Evolutionary conservation across 2,797 vertebrate genomes (phyloP), one percentile per base, ranked within the genome.

Genomic region (Champsocephalus esox): DNA sequence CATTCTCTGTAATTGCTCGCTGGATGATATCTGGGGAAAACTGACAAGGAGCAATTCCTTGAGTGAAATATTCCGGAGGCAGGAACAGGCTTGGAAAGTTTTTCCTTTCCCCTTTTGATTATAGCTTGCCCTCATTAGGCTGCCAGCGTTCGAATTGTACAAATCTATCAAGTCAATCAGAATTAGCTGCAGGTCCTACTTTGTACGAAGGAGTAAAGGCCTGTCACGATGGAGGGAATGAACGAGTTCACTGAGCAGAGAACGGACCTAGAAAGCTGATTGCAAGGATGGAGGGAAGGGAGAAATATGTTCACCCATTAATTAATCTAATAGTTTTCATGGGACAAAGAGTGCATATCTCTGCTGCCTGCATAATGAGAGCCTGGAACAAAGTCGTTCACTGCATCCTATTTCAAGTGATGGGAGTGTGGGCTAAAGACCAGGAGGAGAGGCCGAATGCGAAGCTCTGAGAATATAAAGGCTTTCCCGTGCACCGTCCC

Each of bases 321-420:
- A 93, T 94, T 94, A 92, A 90, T 90, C 79, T 92, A 93, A 93
- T 93, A 87, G 90, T 93, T 91, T 94, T 90, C 88, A 90, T 77
- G 85, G 82, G 91, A 90, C 91, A 93, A 90, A 93, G 90, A 87
- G 84, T 74, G 86, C 81, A 82, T 88, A 87, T 91, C 87, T 85
- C 74, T 63, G 73, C 88, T 75, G 83, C 55, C 87, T 87, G 87
- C 86, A 89, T 92, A 93, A 94, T 92, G 80, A 92, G 85, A 80
- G 89, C 84, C 78, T 80, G 89, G 86, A 91, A 93, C 92, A 90
- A 93, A 91, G 87, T 89, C 85, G 88, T 85, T 82, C 72, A 79
- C 75, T 63, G 77, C 80, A 75, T 84, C 77, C 73, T 81, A 82
- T 90, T 88, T 89, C 68, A 89, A 81, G 86, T 52, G 12, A 82